A percentile compares a stretch with the other conserved stretches of the same genome.
phyloP scores from a whole-genome alignment of 2,797 vertebrate species.

The Acanthopagrus latus region DNA sequence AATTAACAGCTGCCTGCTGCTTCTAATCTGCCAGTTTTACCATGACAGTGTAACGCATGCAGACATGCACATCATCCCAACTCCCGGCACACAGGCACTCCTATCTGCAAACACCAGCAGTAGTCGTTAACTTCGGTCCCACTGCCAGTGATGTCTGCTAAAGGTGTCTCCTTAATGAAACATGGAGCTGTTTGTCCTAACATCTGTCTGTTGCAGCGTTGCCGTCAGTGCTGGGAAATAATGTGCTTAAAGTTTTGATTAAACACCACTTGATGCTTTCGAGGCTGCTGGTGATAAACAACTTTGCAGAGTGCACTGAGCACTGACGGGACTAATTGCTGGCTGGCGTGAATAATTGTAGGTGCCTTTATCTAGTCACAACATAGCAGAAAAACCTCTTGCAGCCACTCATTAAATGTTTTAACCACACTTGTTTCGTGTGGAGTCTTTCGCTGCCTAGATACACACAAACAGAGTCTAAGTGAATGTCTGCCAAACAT shows the following conservation, averaged over 20 bases:
- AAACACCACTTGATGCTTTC: constrained; percentile 52
- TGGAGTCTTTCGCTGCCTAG: constrained; percentile 10
- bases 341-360: constrained; percentile 75
- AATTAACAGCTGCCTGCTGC: too few species aligned
- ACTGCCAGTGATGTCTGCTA: neutral
- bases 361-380: constrained; percentile 68
- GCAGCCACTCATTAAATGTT: constrained; percentile 55
- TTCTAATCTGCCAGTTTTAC: neutral
- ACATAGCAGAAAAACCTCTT: constrained; percentile 59
- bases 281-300: constrained; percentile 63
- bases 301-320: constrained; percentile 52
- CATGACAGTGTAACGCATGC: neutral
- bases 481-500: constrained; percentile 52
- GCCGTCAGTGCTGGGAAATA: constrained; percentile 13
- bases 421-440: constrained; percentile 36
- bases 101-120: constrained; percentile 6
- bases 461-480: constrained; percentile 9
- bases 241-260: constrained; percentile 46
- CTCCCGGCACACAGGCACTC: neutral
- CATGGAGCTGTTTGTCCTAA: constrained; percentile 6
- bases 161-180: constrained; percentile 7
- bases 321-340: constrained; percentile 72
- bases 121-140: neutral
- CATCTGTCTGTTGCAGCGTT: constrained; percentile 8
- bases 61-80: neutral